Evolutionary conservation across 2,888 invertebrate species (phyloP), one percentile per base, ranked within the genome.

Genomic region (Cabera pusaria): DNA sequence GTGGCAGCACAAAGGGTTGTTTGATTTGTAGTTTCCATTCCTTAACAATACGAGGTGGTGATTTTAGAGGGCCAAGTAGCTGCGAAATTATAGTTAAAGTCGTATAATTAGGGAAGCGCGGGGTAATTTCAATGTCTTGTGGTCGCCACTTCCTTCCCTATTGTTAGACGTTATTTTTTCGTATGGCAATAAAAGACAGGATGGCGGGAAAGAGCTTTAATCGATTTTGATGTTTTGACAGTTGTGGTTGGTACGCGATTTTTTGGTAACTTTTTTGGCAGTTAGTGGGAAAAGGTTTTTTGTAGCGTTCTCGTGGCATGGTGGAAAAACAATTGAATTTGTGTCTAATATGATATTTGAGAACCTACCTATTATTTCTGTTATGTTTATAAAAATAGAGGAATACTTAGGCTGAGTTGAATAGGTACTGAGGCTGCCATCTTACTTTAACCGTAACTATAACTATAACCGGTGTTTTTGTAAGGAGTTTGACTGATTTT

Each of bases 191-290:
- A 45, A 44, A 48, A 63, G 64, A 60, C 74, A 71, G 73, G 72
- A 73, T 70, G 64, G 40, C 7, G 25, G 68, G 52, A 49, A 59
- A 60, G 50, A 43, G 57, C 73, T 65, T 56, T 77, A 87, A 87
- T 87, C 87, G 82, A 87, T 86, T 87, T 76, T 52, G 54, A 75
- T 73, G 67, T 79, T 79, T 80, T 81, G 85, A 84, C 85, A 83
- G 83, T 76, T 86, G 86, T 67, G 86, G 86, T 86, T 67, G 65
- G 59, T 53, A 56, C 55, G 61, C 76, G 64, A 69, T 70, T 73
- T 74, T 73, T 67, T 64, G 52, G 22, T 32, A 14, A 28, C 7
- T 21, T 52, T 48, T 48, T 50, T 33, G 38, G 8, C 7, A 14
- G 20, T 29, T 14, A 34, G 27, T 52, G 56, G 44, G 52, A 56